A percentile compares a stretch with the other conserved stretches of the same genome.
phyloP scores from a whole-genome alignment of 2,113 vertebrate genomes.

The Apodemus speciosus region DNA sequence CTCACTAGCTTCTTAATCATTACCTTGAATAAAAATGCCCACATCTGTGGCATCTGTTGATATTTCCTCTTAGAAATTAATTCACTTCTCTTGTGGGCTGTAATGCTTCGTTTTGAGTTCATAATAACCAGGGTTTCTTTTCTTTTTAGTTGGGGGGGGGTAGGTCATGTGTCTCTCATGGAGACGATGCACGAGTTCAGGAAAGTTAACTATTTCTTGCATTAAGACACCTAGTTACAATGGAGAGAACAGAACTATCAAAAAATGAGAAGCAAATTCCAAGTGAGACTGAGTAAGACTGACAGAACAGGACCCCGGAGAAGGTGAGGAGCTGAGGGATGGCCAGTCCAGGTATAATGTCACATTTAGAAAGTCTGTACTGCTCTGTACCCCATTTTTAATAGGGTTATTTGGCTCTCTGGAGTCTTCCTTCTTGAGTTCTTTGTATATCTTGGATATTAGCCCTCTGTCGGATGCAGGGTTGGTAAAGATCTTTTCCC shows the following conservation, averaged over 20 bases:
- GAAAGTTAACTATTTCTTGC: not conserved
- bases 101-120: constrained; percentile 2
- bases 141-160: not conserved
- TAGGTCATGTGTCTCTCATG: not conserved
- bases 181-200: not conserved
- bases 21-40: not conserved
- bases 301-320: not conserved
- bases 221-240: not conserved
- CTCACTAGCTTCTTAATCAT: not conserved
- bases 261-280: not conserved
- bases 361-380: not conserved
- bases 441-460: no score
- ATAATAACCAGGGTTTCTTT: not conserved
- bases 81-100: not conserved
- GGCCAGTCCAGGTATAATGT: not conserved
- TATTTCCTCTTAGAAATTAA: not conserved
- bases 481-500: no score
- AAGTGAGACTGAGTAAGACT: not conserved
- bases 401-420: no score
- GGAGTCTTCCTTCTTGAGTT: no score
- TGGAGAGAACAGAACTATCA: not conserved
- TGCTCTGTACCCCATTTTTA: no score
- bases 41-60: not conserved
- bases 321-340: not conserved
- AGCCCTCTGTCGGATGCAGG: no score